A percentile compares a stretch with the other conserved stretches of the same genome.
Evolutionary conservation across 2,888 invertebrate genomes (phyloP).

Genomic region (Lacanobia oleracea): DNA sequence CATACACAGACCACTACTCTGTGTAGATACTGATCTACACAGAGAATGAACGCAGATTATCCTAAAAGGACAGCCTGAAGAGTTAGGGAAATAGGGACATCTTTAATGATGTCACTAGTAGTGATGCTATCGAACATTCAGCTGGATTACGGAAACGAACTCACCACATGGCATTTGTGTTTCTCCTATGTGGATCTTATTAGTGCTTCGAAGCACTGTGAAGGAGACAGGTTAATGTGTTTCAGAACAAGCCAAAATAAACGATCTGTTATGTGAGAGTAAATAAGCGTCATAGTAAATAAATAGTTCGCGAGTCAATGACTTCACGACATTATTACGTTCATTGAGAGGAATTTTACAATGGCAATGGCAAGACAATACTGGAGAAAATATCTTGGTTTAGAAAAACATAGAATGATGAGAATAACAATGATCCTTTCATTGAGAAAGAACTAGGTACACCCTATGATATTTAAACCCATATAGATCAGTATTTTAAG

Average conservation of each 20-base stretch:
- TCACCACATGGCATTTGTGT: background rate
- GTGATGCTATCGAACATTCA: background rate
- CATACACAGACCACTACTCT: too few relatives aligned
- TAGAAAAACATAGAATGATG: background rate
- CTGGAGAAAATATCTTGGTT: background rate
- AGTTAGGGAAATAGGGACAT: background rate
- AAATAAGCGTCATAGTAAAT: constrained; percentile 28
- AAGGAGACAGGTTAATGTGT: constrained; percentile 20
- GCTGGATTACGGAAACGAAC: background rate
- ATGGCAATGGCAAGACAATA: background rate
- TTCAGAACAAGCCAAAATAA: background rate
- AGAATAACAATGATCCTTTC: background rate
- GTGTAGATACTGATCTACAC: too few relatives aligned
- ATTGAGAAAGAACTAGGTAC: background rate
- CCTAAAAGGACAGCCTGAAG: background rate
- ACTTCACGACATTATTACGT: constrained; percentile 17
- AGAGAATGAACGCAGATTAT: background rate
- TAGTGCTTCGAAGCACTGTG: background rate
- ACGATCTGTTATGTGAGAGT: constrained; percentile 2
- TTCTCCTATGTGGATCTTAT: background rate
- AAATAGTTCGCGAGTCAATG: constrained; percentile 36
- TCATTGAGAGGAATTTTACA: constrained; percentile 27
- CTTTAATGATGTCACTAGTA: background rate
- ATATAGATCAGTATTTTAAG: background rate
- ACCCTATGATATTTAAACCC: background rate